These are phyloP conservation scores for Hippolais icterina DNA, from an alignment of 2,113 vertebrate genomes.

Conservation along the genomic window DNA sequence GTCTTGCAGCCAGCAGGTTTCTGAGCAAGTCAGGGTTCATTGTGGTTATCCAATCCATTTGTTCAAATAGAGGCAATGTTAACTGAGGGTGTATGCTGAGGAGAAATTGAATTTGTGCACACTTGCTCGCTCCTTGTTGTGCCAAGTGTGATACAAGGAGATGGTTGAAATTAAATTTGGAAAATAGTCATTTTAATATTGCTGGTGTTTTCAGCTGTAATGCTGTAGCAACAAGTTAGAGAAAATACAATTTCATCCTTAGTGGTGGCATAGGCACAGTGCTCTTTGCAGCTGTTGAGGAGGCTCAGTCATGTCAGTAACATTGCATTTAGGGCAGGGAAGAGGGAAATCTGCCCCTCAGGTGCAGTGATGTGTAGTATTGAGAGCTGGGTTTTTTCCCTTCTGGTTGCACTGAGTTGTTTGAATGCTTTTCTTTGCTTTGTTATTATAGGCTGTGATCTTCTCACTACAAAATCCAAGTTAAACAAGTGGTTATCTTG, in stretches of 20 bases:
- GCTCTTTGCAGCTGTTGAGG: not conserved
- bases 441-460: not conserved
- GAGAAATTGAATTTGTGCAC: not conserved
- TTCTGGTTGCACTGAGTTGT: not conserved
- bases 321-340: not conserved
- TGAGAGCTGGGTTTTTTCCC: not conserved
- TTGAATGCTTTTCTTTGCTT: not conserved
- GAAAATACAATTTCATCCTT: not conserved
- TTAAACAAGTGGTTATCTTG: not conserved
- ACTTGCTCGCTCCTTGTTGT: not conserved
- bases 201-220: not conserved
- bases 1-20: not conserved
- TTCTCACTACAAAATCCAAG: not conserved
- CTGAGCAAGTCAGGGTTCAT: not conserved
- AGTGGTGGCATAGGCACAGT: not conserved
- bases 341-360: not conserved
- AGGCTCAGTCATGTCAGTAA: not conserved
- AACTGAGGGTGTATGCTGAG: not conserved
- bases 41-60: not conserved
- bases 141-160: not conserved
- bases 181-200: conserved; percentile 1
- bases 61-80: not conserved
- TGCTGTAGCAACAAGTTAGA: not conserved
- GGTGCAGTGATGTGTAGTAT: not conserved
- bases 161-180: not conserved